phyloP scores from a whole-genome alignment of 2,888 invertebrate genomes.

The Hemicrepidius hirtus region DNA sequence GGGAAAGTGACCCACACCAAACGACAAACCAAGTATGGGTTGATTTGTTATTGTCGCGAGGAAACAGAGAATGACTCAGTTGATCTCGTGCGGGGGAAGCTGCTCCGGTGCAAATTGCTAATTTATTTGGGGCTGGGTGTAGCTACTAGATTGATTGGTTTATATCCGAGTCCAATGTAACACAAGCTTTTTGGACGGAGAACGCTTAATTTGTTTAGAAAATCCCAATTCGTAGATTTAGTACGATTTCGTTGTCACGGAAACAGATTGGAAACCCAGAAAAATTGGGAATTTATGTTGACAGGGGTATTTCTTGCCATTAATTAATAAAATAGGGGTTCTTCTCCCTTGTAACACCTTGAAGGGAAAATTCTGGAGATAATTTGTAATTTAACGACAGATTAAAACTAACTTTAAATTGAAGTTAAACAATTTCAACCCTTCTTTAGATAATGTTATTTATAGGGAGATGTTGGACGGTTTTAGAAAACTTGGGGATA shows the following conservation, averaged over 20 bases:
- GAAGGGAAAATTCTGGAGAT: not conserved
- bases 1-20: conserved; percentile 17
- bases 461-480: not conserved
- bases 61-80: conserved; percentile 19
- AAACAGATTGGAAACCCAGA: no score
- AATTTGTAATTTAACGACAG: conserved; percentile 2
- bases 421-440: not conserved
- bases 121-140: conserved; percentile 14
- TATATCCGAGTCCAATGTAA: not conserved
- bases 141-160: conserved; percentile 6
- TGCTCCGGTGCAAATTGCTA: conserved; percentile 15
- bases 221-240: not conserved
- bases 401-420: not conserved
- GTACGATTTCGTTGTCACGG: no score
- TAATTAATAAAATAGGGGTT: no score
- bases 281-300: no score
- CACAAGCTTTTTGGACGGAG: no score
- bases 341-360: no score
- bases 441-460: not conserved
- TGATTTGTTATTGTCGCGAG: conserved; percentile 12
- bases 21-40: conserved; percentile 4
- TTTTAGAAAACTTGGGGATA: not conserved
- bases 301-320: no score
- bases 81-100: conserved; percentile 11
- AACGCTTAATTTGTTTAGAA: not conserved